A percentile compares a stretch with the other conserved stretches of the same genome.
phyloP scores from a whole-genome alignment of 2,113 vertebrate genomes.

The Aegithalos caudatus region DNA sequence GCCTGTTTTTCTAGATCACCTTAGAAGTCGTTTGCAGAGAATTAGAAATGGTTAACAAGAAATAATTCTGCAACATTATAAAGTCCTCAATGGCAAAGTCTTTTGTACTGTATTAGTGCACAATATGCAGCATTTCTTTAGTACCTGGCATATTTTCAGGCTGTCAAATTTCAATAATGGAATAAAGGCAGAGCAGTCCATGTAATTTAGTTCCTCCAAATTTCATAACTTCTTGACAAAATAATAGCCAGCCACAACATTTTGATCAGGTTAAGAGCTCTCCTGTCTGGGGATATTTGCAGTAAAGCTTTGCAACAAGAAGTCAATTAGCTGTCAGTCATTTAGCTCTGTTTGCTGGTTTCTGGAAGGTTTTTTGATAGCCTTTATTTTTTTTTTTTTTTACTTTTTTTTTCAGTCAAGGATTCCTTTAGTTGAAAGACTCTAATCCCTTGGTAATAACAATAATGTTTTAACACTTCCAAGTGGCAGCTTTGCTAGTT shows the following conservation, averaged over 20 bases:
- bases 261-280: neutral
- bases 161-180: neutral
- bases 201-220: neutral
- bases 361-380: neutral
- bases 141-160: neutral
- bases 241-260: constrained; percentile 12
- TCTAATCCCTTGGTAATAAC: neutral
- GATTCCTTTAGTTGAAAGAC: neutral
- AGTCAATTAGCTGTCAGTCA: constrained; percentile 13
- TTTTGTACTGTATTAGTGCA: neutral
- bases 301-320: neutral
- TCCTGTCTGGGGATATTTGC: constrained; percentile 18
- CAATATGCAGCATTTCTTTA: neutral
- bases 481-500: neutral
- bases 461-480: neutral
- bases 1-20: accelerated
- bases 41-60: neutral
- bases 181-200: neutral
- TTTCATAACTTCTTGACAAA: neutral
- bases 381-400: neutral
- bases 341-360: neutral
- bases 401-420: neutral
- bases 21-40: neutral
- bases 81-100: neutral
- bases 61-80: neutral